Evolutionary conservation across 1,140 invertebrate genomes (phyloP), one percentile per base, ranked within the genome.

Genomic region (Drosophila eugracilis): DNA sequence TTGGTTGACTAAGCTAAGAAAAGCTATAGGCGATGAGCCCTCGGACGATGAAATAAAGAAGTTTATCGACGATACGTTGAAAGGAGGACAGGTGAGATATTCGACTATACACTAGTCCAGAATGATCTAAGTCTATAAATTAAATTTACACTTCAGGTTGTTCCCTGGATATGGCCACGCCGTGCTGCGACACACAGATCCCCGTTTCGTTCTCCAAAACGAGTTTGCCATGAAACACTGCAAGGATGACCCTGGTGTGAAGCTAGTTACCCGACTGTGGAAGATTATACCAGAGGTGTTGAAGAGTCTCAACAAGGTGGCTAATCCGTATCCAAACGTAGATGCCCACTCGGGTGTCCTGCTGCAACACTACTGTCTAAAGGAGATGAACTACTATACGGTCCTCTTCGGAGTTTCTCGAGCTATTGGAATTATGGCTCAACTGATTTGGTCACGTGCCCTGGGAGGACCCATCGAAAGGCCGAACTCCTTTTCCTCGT

Each of bases 321-420:
- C 98, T 93, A 99, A 99, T 94, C 98, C 98, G 22, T 99, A 97
- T 97, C 98, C 98, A 37, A 99, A 99, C 93, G 98, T 99, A 62
- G 98, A 99, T 92, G 98, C 98, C 26, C 98, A 99, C 92, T 98
- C 97, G 71, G 98, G 98, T 52, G 97, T 98, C 6, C 93, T 99
- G 4, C 92, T 99, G 45, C 93, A 98, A 94, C 96, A 99, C 93
- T 99, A 97, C 90, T 96, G 97, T 49, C 94, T 99, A 94, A 98
- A 94, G 71, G 98, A 99, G 92, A 99, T 98, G 97, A 97, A 97
- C 90, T 99, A 97, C 92, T 99, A 99, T 94, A 99, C 98, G 10
- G 98, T 99, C 1, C 92, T 99, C 71, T 99, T 99, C 92, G 98
- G 98, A 36, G 97, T 99, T 3, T 99, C 97, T 0, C 94, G 98